phyloP scores from a whole-genome alignment of 2,888 invertebrate genomes.

The Drosophila kambysellisi region DNA sequence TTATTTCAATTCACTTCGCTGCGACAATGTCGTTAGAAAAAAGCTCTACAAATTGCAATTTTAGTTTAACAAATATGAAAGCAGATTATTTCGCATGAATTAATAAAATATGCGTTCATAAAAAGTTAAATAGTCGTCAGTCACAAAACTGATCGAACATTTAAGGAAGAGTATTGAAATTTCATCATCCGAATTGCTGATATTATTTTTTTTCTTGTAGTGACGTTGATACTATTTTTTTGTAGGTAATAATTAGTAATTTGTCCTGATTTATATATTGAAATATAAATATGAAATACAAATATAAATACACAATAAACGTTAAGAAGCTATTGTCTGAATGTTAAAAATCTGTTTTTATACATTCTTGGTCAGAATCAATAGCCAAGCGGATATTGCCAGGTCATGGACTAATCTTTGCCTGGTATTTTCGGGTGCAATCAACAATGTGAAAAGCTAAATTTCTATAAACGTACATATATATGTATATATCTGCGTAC shows the following conservation, averaged over 20 bases:
- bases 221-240: not conserved
- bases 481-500: not conserved
- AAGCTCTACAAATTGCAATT: no score
- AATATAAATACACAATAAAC: not conserved
- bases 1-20: no score
- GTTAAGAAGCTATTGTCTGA: not conserved
- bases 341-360: not conserved
- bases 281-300: not conserved
- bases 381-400: not conserved
- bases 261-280: not conserved
- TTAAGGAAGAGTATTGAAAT: not conserved
- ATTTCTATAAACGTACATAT: not conserved
- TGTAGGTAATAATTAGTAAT: not conserved
- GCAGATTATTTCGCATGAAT: no score
- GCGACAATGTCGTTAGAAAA: no score
- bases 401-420: not conserved
- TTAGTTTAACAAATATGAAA: no score
- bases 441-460: not conserved
- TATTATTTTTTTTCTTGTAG: not conserved
- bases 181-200: not conserved
- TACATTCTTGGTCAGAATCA: not conserved
- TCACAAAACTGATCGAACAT: not conserved
- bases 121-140: no score
- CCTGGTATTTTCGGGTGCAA: not conserved
- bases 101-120: no score